A percentile compares a stretch with the other conserved stretches of the same genome.
phyloP scores from a whole-genome alignment of 2,113 vertebrate genomes.

The Corythaixoides concolor region DNA sequence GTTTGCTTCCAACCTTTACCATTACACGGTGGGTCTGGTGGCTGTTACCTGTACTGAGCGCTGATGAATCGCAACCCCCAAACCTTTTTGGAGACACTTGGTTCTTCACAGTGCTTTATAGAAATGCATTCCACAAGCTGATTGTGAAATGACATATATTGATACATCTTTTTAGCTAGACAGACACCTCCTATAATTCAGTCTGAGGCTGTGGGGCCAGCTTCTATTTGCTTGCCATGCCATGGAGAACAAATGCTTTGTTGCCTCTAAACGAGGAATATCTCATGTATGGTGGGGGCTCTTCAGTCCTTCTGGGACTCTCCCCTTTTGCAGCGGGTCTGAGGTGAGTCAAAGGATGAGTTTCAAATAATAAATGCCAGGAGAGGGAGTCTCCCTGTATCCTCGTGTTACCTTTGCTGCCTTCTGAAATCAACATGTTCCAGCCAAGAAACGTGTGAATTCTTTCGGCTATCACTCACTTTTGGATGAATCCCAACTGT shows the following conservation, averaged over 20 bases:
- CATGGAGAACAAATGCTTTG: background rate
- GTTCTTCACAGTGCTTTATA: background rate
- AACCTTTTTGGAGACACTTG: background rate
- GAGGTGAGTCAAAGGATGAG: background rate
- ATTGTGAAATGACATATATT: background rate
- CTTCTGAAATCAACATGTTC: conserved; percentile 38
- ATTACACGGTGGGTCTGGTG: accelerated
- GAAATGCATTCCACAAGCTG: background rate
- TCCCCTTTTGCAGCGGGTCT: background rate
- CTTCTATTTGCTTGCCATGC: background rate
- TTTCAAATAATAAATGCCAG: background rate
- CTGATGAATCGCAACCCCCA: background rate
- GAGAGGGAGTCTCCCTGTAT: conserved; percentile 28
- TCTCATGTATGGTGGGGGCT: background rate
- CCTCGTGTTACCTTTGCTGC: conserved; percentile 35
- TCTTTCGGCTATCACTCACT: conserved; percentile 36
- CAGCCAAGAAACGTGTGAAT: conserved; percentile 24
- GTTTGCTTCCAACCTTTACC: background rate
- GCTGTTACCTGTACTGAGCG: background rate
- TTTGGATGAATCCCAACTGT: conserved; percentile 42
- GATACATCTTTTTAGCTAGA: background rate
- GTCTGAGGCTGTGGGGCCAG: background rate
- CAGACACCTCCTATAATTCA: background rate
- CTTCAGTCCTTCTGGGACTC: background rate
- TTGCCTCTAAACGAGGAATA: background rate